Percentiles rank a stretch among this genome's conserved stretches.
These are phyloP conservation scores for Muscicapa adusta DNA, from an alignment of 2,113 vertebrate species.

Conservation along the genomic window DNA sequence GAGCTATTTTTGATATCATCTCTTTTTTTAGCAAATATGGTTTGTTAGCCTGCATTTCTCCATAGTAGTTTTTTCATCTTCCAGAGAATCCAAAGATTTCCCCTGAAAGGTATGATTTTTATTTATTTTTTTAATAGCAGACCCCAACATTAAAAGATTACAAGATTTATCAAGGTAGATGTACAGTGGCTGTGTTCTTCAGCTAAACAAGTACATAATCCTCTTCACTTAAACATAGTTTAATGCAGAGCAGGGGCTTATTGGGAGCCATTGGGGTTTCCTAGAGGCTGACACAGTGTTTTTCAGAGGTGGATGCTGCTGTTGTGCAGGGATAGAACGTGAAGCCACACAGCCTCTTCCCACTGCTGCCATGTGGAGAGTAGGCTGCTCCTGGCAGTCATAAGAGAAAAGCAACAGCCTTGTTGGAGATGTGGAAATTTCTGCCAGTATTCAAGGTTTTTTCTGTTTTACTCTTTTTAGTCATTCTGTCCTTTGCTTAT, in stretches of 20 bases:
- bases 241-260: not conserved
- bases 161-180: not conserved
- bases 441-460: not conserved
- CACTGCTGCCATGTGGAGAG: not conserved
- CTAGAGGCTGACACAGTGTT: not conserved
- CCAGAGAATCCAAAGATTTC: not conserved
- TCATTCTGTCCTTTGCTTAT: not conserved
- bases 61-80: not conserved
- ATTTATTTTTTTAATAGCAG: not conserved
- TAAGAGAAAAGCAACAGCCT: not conserved
- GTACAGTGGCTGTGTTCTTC: not conserved
- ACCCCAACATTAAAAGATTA: not conserved
- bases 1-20: not conserved
- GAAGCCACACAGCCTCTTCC: not conserved
- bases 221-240: not conserved
- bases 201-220: not conserved
- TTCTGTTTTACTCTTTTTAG: not conserved
- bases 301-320: not conserved
- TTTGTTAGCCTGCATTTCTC: not conserved
- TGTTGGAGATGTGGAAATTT: not conserved
- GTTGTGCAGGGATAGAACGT: not conserved
- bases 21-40: not conserved
- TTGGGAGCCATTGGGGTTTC: not conserved
- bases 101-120: not conserved
- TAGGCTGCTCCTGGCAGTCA: not conserved